Evolutionary conservation across 2,797 vertebrate species (phyloP), one percentile per base, ranked within the genome.

Genomic region (Rhyacichthys aspro): DNA sequence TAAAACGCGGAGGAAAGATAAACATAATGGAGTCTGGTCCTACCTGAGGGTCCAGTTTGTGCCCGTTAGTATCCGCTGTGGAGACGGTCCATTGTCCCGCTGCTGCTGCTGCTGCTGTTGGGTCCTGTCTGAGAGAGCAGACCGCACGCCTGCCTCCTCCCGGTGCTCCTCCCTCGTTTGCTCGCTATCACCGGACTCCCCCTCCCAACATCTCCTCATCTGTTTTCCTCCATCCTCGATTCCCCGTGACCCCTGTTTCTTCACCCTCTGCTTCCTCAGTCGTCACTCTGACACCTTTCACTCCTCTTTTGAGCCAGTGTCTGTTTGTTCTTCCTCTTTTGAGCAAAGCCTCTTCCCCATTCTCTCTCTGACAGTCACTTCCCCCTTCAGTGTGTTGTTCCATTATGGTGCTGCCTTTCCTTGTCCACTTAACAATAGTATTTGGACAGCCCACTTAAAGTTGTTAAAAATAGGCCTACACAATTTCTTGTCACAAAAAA

Each of bases 71-170:
- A 63, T 74, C 80, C 60, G 36, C 50, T 12, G 46, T 2, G 50
- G 63, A 78, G 52, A 67, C 69, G 3, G 64, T 50, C 72, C 88
- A 88, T 89, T 88, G 86, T 89, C 82, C 81, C 69, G 74, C 42
- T 7, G 34, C 18, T 3, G 42, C 42, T 43, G 37, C 37, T 58
- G 74, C 70, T 63, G 72, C 75, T 65, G 75, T 59, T 72, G 81
- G 75, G 73, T 84, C 66, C 82, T 69, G 77, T 54, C 33, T 50
- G 53, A 73, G 72, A 61, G 41, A 70, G 57, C 80, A 77, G 52
- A 66, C 62, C 59, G 78, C 79, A 50, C 1, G 72, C 59, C 81
- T 66, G 74, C 78, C 86, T 82, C 68, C 69, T 70, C 74, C 64
- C 75, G 66, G 73, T 78, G 65, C 76, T 84, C 73, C 80, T 82